Evolutionary conservation across 1,140 invertebrate genomes (phyloP).

Genomic region (Musca domestica): DNA sequence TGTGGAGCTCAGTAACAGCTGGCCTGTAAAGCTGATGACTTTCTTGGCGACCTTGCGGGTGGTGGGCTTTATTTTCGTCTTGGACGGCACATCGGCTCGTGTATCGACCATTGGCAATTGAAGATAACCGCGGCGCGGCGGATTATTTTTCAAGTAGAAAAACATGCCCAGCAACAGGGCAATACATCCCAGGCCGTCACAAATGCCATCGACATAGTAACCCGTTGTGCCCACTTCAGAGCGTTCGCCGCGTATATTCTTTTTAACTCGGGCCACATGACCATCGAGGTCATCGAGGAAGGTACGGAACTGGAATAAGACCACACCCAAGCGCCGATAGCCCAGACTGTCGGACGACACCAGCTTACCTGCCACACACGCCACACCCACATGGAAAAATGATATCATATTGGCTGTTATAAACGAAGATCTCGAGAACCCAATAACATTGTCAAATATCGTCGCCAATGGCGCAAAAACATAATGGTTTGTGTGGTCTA

Average conservation of each 20-base stretch:
- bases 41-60: constrained; percentile 64
- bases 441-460: constrained; percentile 63
- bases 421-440: constrained; percentile 62
- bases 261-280: constrained; percentile 69
- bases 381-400: constrained; percentile 70
- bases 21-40: constrained; percentile 65
- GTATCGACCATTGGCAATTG: constrained; percentile 60
- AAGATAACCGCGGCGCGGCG: constrained; percentile 65
- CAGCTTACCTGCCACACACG: constrained; percentile 66
- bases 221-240: constrained; percentile 70
- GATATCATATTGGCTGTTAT: constrained; percentile 78
- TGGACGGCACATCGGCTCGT: constrained; percentile 57
- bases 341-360: constrained; percentile 67
- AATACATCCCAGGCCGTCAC: constrained; percentile 70
- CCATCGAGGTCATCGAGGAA: constrained; percentile 79
- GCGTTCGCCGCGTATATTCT: constrained; percentile 67
- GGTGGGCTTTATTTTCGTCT: constrained; percentile 65
- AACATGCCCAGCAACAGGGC: constrained; percentile 66
- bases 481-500: constrained; percentile 76
- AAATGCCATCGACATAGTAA: constrained; percentile 72
- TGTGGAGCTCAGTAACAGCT: constrained; percentile 68
- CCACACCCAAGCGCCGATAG: constrained; percentile 65
- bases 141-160: constrained; percentile 67
- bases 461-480: constrained; percentile 70
- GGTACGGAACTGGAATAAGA: constrained; percentile 73